Conservation (phyloP, 2,113 vertebrate genomes). For the Propithecus coquereli region DNA sequence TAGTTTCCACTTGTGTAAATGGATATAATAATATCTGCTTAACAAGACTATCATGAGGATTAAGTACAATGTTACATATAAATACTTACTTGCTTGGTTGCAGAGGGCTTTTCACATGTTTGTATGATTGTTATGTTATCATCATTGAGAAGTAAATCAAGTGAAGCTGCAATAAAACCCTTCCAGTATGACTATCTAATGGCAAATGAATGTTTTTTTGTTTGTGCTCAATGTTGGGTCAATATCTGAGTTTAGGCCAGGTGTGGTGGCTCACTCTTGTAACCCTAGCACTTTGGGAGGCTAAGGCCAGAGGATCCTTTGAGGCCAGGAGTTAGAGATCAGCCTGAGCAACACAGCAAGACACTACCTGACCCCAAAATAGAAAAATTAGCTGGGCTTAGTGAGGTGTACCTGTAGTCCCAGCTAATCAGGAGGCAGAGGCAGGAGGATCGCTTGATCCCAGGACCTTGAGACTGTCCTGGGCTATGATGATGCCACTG, state of each 20-base stretch:
- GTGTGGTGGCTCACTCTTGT: no score
- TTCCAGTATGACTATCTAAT: background rate
- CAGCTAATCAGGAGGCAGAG: no score
- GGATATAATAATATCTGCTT: background rate
- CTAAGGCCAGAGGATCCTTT: no score
- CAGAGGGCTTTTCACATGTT: background rate
- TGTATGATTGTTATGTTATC: background rate
- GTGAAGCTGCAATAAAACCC: background rate
- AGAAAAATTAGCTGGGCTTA: no score
- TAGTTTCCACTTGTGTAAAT: background rate
- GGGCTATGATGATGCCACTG: no score
- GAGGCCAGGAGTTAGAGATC: no score
- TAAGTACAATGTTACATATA: background rate
- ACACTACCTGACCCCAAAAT: no score
- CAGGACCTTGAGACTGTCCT: no score
- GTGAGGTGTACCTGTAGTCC: no score
- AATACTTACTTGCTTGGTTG: background rate
- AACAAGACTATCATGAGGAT: background rate
- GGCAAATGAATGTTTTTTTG: background rate
- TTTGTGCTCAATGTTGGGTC: background rate
- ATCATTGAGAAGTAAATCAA: background rate
- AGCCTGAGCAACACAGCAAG: no score
- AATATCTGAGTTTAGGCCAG: background rate
- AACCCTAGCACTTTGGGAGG: no score
- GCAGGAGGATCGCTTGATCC: no score